Conservation (phyloP, 1,140 invertebrate species). For the Drosophila teissieri region DNA sequence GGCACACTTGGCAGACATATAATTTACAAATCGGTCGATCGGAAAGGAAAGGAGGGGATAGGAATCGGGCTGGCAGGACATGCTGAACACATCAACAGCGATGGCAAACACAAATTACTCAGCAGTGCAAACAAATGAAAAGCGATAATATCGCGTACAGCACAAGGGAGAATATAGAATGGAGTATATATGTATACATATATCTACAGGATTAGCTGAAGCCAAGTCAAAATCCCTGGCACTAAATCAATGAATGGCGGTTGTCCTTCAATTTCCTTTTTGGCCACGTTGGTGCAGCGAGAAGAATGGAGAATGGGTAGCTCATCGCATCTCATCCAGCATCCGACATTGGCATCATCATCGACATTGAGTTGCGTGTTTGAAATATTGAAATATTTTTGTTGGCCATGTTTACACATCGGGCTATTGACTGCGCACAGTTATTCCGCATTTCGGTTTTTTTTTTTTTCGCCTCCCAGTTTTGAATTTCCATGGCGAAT, state of each 20-base stretch:
- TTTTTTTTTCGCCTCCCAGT: slow-evolving; percentile 11
- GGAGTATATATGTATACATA: neutral
- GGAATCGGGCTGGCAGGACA: slow-evolving; percentile 32
- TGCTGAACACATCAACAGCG: slow-evolving; percentile 64
- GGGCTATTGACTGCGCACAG: slow-evolving; percentile 67
- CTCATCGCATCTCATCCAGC: slow-evolving; percentile 26
- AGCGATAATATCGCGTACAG: slow-evolving; percentile 66
- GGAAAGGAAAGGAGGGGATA: neutral
- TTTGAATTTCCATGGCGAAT: slow-evolving; percentile 41
- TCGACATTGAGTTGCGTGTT: slow-evolving; percentile 53
- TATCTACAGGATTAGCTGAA: neutral
- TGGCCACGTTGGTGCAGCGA: slow-evolving; percentile 52
- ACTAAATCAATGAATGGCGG: slow-evolving; percentile 77
- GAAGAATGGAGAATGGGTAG: slow-evolving; percentile 1
- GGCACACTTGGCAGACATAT: slow-evolving; percentile 49
- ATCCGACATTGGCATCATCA: slow-evolving; percentile 34
- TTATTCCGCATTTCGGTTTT: slow-evolving; percentile 26
- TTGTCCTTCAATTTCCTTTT: slow-evolving; percentile 74
- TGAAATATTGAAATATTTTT: slow-evolving; percentile 72
- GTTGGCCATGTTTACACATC: slow-evolving; percentile 73
- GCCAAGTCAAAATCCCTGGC: slow-evolving; percentile 58
- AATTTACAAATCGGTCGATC: slow-evolving; percentile 57
- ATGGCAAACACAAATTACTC: slow-evolving; percentile 79
- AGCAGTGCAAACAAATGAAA: slow-evolving; percentile 76
- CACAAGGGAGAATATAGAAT: slow-evolving; percentile 12